Percentiles rank a stretch among this genome's conserved stretches.
Conservation (phyloP, 2,888 invertebrate species). For the Hydrotaea cyrtoneurina region DNA sequence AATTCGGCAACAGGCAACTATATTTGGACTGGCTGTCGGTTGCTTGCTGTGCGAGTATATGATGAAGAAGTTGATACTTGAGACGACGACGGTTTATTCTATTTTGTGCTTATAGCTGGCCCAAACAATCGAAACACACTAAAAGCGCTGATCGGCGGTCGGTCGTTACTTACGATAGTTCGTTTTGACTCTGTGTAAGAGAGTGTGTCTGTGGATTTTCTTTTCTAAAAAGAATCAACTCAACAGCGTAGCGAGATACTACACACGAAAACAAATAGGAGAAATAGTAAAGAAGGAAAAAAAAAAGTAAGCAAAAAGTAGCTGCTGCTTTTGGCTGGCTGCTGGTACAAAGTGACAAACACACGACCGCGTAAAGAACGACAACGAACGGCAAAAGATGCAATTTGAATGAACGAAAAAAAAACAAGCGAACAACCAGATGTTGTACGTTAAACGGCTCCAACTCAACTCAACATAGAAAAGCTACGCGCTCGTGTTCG, state of each 20-base stretch:
- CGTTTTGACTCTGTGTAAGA: background rate
- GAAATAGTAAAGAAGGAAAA: background rate
- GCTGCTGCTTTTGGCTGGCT: background rate
- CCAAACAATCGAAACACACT: conserved; percentile 28
- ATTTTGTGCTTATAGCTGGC: conserved; percentile 8
- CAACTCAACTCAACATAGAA: conserved; percentile 64
- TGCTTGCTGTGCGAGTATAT: background rate
- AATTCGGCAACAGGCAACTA: conserved; percentile 10
- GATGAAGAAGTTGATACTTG: background rate
- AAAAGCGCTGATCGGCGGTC: conserved; percentile 34
- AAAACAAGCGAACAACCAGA: conserved; percentile 60
- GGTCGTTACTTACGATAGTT: conserved; percentile 31
- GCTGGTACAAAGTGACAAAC: background rate
- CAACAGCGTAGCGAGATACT: conserved; percentile 1
- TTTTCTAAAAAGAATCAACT: conserved; percentile 24
- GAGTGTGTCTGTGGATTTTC: background rate
- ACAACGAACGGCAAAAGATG: conserved; percentile 47
- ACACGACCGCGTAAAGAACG: conserved; percentile 58
- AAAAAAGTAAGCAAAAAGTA: conserved; percentile 42
- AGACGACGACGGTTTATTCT: background rate
- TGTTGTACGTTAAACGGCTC: conserved; percentile 65
- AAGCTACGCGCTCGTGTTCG: conserved; percentile 40
- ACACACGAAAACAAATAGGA: background rate
- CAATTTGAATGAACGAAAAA: conserved; percentile 43
- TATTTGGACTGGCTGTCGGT: background rate